Conservation (phyloP, 2,888 invertebrate species). For the Dorcus parallelipipedus region DNA sequence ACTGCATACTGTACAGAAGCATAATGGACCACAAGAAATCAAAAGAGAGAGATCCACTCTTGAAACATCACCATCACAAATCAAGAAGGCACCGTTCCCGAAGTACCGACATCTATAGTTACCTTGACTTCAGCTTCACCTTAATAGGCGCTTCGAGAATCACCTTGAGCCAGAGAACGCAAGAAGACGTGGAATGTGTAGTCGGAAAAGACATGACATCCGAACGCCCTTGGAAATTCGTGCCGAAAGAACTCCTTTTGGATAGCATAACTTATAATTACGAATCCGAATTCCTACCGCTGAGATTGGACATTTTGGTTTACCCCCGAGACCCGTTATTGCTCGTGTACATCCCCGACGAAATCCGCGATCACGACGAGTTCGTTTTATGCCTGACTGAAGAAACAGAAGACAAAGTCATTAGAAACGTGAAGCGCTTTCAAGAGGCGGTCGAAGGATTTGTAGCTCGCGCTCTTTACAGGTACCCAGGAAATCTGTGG, state of each 20-base stretch:
- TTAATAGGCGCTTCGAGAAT: conserved; percentile 58
- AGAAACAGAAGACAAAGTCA: conserved; percentile 53
- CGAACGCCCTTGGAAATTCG: conserved; percentile 70
- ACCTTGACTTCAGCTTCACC: conserved; percentile 42
- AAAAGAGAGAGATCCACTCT: too few relatives aligned
- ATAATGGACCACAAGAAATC: too few relatives aligned
- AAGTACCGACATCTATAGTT: too few relatives aligned
- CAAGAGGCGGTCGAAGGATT: conserved; percentile 51
- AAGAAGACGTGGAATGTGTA: conserved; percentile 59
- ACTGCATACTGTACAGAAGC: too few relatives aligned
- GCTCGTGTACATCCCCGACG: conserved; percentile 66
- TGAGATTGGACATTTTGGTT: conserved; percentile 43
- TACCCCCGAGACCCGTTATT: conserved; percentile 52
- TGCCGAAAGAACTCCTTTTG: conserved; percentile 59
- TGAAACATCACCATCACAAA: too few relatives aligned
- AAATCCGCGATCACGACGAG: conserved; percentile 60
- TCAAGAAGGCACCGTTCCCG: too few relatives aligned
- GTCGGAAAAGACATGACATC: conserved; percentile 67
- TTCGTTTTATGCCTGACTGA: conserved; percentile 65
- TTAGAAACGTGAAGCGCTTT: conserved; percentile 55
- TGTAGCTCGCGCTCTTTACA: conserved; percentile 22
- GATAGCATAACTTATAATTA: conserved; percentile 60
- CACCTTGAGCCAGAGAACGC: conserved; percentile 45
- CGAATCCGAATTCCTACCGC: conserved; percentile 50
- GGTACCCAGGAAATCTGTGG: conserved; percentile 51